Evolutionary conservation across 1,140 invertebrate genomes (phyloP).

Genomic region (Teleopsis dalmanni): DNA sequence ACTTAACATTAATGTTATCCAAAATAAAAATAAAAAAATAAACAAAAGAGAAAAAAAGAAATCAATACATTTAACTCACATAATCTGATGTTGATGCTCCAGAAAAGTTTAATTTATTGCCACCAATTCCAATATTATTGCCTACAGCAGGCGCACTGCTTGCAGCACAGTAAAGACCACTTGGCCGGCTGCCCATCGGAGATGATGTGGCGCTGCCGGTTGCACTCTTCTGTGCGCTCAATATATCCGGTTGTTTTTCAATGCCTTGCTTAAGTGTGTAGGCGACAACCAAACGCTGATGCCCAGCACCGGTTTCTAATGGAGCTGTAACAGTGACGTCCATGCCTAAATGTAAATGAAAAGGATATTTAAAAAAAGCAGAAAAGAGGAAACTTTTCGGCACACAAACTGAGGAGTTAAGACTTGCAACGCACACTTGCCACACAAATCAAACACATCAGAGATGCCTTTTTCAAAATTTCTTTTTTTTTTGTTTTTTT

Average conservation of each 20-base stretch:
- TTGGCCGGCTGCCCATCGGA: constrained; percentile 41
- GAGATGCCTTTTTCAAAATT: too few relatives aligned
- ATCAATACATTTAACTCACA: constrained; percentile 23
- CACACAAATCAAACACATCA: too few relatives aligned
- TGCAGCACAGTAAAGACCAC: constrained; percentile 25
- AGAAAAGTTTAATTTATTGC: constrained; percentile 25
- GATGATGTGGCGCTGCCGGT: constrained; percentile 39
- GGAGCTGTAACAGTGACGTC: constrained; percentile 43
- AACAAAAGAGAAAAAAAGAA: background rate
- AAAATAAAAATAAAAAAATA: too few relatives aligned
- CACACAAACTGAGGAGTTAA: background rate
- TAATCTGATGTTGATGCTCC: constrained; percentile 20
- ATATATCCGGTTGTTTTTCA: constrained; percentile 46
- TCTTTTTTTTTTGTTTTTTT: background rate
- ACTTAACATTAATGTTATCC: too few relatives aligned
- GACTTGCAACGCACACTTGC: background rate
- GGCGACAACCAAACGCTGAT: constrained; percentile 53
- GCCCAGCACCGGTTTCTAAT: constrained; percentile 52
- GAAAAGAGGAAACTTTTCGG: background rate
- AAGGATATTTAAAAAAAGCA: constrained; percentile 6
- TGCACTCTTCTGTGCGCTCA: constrained; percentile 45
- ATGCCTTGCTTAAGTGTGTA: constrained; percentile 51
- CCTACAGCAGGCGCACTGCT: constrained; percentile 2
- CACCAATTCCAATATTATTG: constrained; percentile 18
- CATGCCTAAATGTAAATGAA: constrained; percentile 37